These are phyloP conservation scores for Eupeodes latifasciatus DNA, from an alignment of 2,888 invertebrate species.

Conservation along the genomic window DNA sequence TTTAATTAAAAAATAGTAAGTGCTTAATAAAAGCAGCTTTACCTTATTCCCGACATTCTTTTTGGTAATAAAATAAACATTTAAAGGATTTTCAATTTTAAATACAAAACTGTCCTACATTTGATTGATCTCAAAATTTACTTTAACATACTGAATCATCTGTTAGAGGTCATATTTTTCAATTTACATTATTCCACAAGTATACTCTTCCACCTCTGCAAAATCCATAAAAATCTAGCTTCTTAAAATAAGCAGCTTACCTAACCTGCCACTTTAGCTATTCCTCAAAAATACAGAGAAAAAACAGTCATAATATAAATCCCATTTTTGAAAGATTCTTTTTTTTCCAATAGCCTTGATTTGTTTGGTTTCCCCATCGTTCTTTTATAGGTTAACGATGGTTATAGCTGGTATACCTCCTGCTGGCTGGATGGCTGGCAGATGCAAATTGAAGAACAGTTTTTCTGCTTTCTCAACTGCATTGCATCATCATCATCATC, in stretches of 20 bases:
- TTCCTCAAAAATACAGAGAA: no score
- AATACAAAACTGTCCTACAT: no score
- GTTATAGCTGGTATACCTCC: constrained; percentile 14
- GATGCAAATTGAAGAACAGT: constrained; percentile 67
- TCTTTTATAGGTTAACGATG: constrained; percentile 29
- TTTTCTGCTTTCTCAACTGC: constrained; percentile 68
- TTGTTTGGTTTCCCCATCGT: constrained; percentile 54
- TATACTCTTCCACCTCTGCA: no score
- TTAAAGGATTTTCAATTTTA: no score
- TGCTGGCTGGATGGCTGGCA: constrained; percentile 17
- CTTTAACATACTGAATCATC: no score
- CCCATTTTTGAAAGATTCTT: constrained; percentile 25
- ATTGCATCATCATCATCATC: constrained; percentile 64
- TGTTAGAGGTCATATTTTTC: no score
- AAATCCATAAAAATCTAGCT: background rate
- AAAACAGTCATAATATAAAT: constrained; percentile 42
- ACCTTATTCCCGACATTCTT: no score
- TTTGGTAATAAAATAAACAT: no score
- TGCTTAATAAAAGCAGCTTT: no score
- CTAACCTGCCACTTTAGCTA: constrained; percentile 4
- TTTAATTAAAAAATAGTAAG: no score
- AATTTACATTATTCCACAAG: no score
- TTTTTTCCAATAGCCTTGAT: constrained; percentile 5
- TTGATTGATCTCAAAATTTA: no score
- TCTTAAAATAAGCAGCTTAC: background rate